Base-by-base conservation (phyloP, 2,113 vertebrate genomes). In the Hippocampus barbouri region DNA sequence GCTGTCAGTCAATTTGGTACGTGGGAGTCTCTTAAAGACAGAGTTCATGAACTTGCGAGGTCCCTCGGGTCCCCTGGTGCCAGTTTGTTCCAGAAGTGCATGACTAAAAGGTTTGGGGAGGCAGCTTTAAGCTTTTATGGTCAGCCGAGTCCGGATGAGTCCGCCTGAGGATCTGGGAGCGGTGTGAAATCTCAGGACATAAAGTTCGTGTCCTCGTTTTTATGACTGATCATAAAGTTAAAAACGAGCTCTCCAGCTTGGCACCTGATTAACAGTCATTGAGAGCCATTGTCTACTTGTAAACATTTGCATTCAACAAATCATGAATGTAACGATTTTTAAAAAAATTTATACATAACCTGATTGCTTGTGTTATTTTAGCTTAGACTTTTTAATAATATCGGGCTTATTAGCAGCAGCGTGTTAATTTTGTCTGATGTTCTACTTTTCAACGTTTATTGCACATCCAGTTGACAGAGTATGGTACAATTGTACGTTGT, bases 31-130 rank as follows among this genome's bases (percentile, higher is more conserved):
- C n/a, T 23, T 65, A 43, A 43, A 65, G 43, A 40, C n/a, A n/a
- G 40, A 66, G 63, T 45, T 66, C 41, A 66, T 66, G 63, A 66
- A 66, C 63, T 47, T 3, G 63, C 25, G 12, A 9, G n/a, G 40
- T 23, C 63, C 63, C n/a, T 27, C 12, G 15, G 63, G 41, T 66
- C 63, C 41, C 43, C n/a, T 8, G 63, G 41, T 66, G 63, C 41
- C 41, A 23, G 63, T 66, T 66, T 66, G 63, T 66, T 66, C 41
- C 63, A 66, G 63, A 66, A 66, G 63, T 66, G 63, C 63, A 66
- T n/a, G 12, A 23, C 63, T 66, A 66, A 66, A 66, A 47, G 63
- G 63, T 66, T 47, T 47, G n/a, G 63, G n/a, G n/a, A 47, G 63
- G 63, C 41, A 47, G 63, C 63, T 45, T 66, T 66, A 47, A 66